A percentile compares a stretch with the other conserved stretches of the same genome.
These are phyloP conservation scores for Salminus brasiliensis DNA, from an alignment of 2,113 vertebrate species.

Conservation along the genomic window DNA sequence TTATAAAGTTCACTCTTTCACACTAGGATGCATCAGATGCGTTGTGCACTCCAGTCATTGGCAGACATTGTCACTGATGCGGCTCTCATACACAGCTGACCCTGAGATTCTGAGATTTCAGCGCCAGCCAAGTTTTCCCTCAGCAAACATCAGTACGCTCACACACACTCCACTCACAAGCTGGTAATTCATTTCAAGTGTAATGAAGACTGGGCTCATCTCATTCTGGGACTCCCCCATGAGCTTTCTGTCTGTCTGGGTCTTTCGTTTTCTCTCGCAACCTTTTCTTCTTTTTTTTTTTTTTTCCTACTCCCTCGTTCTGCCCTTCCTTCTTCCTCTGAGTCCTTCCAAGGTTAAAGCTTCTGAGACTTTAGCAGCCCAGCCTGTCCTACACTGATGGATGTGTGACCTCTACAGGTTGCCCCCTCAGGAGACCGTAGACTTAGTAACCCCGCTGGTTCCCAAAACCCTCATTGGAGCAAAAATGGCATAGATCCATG, in stretches of 20 bases:
- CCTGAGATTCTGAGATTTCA: conserved; percentile 36
- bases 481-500: conserved; percentile 2
- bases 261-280: too few species aligned
- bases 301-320: neutral
- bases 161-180: neutral
- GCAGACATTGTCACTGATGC: neutral
- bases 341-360: neutral
- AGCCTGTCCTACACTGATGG: conserved; percentile 1
- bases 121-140: conserved; percentile 1
- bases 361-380: neutral
- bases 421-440: neutral
- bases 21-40: neutral
- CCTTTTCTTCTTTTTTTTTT: conserved; percentile 47
- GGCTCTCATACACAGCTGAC: conserved; percentile 4
- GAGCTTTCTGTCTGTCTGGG: conserved; percentile 50
- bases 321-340: neutral
- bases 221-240: conserved; percentile 44
- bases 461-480: neutral
- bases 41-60: neutral
- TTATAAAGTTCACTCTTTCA: neutral
- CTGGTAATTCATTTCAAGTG: conserved; percentile 12
- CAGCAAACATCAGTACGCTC: neutral
- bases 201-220: conserved; percentile 26
- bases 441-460: neutral
- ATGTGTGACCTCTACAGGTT: conserved; percentile 14